These are phyloP conservation scores for Laodelphax striatellus DNA, from an alignment of 1,140 invertebrate genomes.

Conservation along the genomic window DNA sequence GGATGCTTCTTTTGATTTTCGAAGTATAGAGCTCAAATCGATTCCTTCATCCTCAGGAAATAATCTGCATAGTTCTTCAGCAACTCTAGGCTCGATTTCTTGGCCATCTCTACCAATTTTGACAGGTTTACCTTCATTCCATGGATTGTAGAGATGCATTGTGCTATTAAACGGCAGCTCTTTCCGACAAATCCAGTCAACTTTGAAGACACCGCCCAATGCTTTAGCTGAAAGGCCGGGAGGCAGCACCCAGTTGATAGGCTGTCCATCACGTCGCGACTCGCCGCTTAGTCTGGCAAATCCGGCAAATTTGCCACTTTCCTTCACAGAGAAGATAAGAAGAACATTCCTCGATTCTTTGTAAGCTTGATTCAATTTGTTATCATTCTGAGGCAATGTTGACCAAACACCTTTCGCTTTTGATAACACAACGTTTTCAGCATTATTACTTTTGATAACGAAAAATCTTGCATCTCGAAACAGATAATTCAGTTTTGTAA, in stretches of 20 bases:
- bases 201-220: conserved; percentile 87
- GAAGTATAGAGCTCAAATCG: conserved; percentile 79
- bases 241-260: conserved; percentile 92
- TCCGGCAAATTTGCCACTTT: conserved; percentile 88
- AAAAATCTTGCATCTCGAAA: conserved; percentile 93
- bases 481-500: conserved; percentile 85
- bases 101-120: conserved; percentile 98
- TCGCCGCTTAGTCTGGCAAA: conserved; percentile 82
- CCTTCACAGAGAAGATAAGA: conserved; percentile 93
- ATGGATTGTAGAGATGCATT: conserved; percentile 89
- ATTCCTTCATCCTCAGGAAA: conserved; percentile 90
- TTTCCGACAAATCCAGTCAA: conserved; percentile 94
- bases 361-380: conserved; percentile 89
- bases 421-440: conserved; percentile 88
- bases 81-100: conserved; percentile 92
- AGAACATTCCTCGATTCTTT: conserved; percentile 87
- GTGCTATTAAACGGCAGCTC: conserved; percentile 89
- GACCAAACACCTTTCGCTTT: conserved; percentile 97
- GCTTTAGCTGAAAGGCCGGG: conserved; percentile 85
- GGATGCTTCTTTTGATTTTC: conserved; percentile 76
- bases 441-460: conserved; percentile 95
- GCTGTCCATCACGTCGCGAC: conserved; percentile 75
- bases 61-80: conserved; percentile 84
- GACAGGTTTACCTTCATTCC: conserved; percentile 97
- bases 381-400: conserved; percentile 92